Base-by-base conservation (phyloP, 2,797 vertebrate species). In the Cirrhinus molitorella region DNA sequence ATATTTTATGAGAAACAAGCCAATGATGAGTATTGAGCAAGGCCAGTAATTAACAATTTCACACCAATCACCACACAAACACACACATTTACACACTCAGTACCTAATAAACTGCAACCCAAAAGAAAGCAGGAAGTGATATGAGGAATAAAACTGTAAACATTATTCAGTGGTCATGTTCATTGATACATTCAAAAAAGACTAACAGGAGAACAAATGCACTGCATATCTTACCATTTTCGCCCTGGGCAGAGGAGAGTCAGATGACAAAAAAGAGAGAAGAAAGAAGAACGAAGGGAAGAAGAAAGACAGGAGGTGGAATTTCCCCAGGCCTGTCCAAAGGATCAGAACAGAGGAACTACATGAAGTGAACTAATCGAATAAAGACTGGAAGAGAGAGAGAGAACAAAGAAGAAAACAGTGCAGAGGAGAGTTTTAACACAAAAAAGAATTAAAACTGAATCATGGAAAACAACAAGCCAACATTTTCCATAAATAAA, bases 401-500 rank as follows among this genome's bases (percentile, higher is more conserved):
- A 88, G n/a, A 28, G 25, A 82, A 31, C 28, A 81, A 76, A 75
- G 10, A 57, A 13, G 53, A 47, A 55, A 80, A 57, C n/a, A 40
- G 25, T 55, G 66, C 19, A 79, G 31, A 81, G 43, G 1, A 49
- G 37, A 78, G 43, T 63, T 45, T 83, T 57, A 84, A 66, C 2
- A 83, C 53, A 81, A 67, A 57, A 68, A 84, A 77, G 25, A 57
- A 75, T 86, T 31, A 57, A 40, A 82, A 85, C 74, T 80, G 79
- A 85, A 85, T 81, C 75, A 19, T 88, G 80, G 71, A 89, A 76
- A 86, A 80, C 86, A 86, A 83, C 25, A 74, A 83, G 89, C 83
- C 84, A 87, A 61, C 85, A 79, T 72, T 88, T 87, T 89, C 87
- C 89, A 92, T 89, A 88, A 91, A 91, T 88, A 91, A 76, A 66